Conservation (phyloP, 2,797 vertebrate genomes). For the Mionectes olivaceus region DNA sequence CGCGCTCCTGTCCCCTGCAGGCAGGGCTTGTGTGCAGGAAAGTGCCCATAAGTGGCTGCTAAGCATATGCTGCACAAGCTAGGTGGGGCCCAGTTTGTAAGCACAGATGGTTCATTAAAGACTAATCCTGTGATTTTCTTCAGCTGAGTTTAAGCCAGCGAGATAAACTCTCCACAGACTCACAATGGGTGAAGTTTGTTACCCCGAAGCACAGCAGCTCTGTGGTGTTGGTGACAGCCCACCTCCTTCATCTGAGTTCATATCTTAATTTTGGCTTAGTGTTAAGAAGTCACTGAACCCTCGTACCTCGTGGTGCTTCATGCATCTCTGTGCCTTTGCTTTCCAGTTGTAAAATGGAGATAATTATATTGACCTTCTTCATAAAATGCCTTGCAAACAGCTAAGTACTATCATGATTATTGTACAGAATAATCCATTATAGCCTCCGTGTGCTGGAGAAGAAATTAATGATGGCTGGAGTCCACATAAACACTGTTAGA, state of each 20-base stretch:
- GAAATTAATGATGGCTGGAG: constrained; percentile 38
- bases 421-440: constrained; percentile 31
- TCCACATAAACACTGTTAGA: constrained; percentile 37
- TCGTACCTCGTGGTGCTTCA: accelerated
- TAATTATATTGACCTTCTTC: constrained; percentile 16
- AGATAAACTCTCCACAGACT: not conserved
- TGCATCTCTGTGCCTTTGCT: not conserved
- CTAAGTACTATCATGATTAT: not conserved
- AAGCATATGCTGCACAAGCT: not conserved
- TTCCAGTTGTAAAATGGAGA: not conserved
- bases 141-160: not conserved
- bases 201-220: not conserved
- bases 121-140: not conserved
- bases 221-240: not conserved
- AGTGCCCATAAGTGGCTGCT: not conserved
- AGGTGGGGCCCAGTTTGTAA: not conserved
- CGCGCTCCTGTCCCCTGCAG: accelerated
- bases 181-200: not conserved
- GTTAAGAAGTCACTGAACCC: not conserved
- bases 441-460: constrained; percentile 25
- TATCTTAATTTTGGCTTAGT: not conserved
- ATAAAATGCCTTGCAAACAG: constrained; percentile 23
- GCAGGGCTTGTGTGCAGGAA: not conserved
- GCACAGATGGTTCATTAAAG: not conserved
- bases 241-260: not conserved